These are phyloP conservation scores for Cyprinus carpio DNA, from an alignment of 2,113 vertebrate species.

Conservation along the genomic window DNA sequence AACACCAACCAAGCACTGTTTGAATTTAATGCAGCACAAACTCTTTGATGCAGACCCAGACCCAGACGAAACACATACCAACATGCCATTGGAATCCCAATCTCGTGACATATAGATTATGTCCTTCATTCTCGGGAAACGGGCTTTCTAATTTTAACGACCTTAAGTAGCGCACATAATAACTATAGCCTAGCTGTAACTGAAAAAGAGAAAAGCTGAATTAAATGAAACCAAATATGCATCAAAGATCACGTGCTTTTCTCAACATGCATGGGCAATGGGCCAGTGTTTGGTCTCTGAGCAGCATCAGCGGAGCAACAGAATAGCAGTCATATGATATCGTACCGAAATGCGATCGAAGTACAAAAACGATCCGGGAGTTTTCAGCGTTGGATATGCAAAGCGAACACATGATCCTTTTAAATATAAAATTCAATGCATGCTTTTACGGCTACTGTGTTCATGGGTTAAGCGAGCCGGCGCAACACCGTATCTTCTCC, in stretches of 20 bases:
- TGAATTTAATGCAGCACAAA: slow-evolving; percentile 88
- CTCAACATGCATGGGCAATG: slow-evolving; percentile 57
- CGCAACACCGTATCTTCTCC: slow-evolving; percentile 16
- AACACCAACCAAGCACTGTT: slow-evolving; percentile 91
- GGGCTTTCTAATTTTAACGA: slow-evolving; percentile 60
- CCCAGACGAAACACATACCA: slow-evolving; percentile 92
- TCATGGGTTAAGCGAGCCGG: background rate
- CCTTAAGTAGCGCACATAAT: background rate
- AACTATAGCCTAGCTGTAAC: background rate
- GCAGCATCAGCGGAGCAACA: background rate
- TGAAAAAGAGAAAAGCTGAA: background rate
- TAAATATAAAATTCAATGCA: background rate
- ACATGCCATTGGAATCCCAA: slow-evolving; percentile 83
- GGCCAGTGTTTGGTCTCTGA: slow-evolving; percentile 51
- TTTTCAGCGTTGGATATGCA: background rate
- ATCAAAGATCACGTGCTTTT: background rate
- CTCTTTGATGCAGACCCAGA: slow-evolving; percentile 85
- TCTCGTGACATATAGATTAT: slow-evolving; percentile 82
- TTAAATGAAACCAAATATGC: background rate
- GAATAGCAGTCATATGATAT: slow-evolving; percentile 45
- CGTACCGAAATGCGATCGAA: background rate
- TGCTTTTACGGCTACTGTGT: background rate
- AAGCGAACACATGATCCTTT: background rate
- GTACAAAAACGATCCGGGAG: background rate
- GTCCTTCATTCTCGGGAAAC: slow-evolving; percentile 63